Evolutionary conservation across 2,797 vertebrate species (phyloP).

Genomic region (Spinus pinus): DNA sequence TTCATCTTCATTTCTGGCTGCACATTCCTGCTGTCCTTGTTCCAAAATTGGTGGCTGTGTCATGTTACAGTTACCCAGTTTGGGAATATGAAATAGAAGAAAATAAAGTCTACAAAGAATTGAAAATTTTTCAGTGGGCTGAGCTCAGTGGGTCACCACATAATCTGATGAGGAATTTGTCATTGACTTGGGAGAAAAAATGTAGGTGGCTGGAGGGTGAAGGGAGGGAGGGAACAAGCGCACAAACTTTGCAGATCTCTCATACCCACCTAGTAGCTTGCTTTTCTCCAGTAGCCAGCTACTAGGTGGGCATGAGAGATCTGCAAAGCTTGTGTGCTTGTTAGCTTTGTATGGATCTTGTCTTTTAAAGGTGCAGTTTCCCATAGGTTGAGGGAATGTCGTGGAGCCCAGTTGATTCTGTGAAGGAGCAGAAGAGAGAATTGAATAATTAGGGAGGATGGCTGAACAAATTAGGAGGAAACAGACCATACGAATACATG

Average conservation of each 20-base stretch:
- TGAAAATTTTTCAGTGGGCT: not conserved
- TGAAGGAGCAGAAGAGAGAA: not conserved
- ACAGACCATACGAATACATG: not conserved
- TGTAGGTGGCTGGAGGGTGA: not conserved
- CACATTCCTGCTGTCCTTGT: not conserved
- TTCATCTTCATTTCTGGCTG: not conserved
- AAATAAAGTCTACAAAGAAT: not conserved
- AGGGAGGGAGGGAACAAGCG: not conserved
- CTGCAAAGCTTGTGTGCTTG: not conserved
- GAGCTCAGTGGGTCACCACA: not conserved
- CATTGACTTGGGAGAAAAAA: not conserved
- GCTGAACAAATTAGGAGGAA: not conserved
- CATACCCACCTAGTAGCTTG: not conserved
- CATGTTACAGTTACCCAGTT: not conserved
- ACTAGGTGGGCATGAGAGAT: not conserved
- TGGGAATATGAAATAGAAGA: not conserved
- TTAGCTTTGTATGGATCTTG: not conserved
- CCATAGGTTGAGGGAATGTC: not conserved
- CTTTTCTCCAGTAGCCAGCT: not conserved
- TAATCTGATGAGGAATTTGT: not conserved
- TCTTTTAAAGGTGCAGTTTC: not conserved
- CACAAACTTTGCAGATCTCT: too few relatives aligned
- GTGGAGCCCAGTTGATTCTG: not conserved
- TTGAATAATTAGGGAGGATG: not conserved
- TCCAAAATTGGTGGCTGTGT: not conserved